Percentiles rank a stretch among this genome's conserved stretches.
These are phyloP conservation scores for Limonius californicus DNA, from an alignment of 1,140 invertebrate genomes.

Conservation along the genomic window DNA sequence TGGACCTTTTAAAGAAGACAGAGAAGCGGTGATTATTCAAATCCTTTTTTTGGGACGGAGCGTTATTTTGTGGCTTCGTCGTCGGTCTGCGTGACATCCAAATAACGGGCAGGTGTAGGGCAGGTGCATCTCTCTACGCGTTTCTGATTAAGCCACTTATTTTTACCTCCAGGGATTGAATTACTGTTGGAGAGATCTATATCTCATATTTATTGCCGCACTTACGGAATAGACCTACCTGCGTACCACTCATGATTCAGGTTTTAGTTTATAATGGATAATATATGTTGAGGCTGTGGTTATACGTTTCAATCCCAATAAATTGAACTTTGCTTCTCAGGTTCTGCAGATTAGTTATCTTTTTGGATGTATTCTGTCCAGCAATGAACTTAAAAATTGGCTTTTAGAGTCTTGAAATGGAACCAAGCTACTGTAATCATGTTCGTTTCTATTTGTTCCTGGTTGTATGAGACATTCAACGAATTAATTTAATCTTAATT, in stretches of 20 bases:
- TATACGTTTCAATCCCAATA: neutral
- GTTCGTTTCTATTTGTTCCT: too few relatives aligned
- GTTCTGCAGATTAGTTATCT: too few relatives aligned
- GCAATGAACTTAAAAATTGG: too few relatives aligned
- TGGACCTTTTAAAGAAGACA: too few relatives aligned
- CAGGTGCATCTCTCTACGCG: neutral
- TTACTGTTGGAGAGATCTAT: conserved; percentile 1
- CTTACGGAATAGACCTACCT: conserved; percentile 4
- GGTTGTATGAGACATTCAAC: too few relatives aligned
- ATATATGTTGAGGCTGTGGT: neutral
- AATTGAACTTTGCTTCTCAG: too few relatives aligned
- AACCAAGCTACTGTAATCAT: too few relatives aligned
- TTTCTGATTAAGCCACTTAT: conserved; percentile 5
- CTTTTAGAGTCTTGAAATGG: too few relatives aligned
- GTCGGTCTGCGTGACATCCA: neutral
- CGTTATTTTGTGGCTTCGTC: neutral
- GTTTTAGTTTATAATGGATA: neutral
- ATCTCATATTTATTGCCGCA: conserved; percentile 6
- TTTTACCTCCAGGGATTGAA: conserved; percentile 3
- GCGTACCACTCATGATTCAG: neutral
- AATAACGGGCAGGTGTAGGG: conserved; percentile 8
- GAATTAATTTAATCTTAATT: too few relatives aligned
- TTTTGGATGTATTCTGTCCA: too few relatives aligned
- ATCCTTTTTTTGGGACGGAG: too few relatives aligned
- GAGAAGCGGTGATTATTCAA: too few relatives aligned